phyloP scores from a whole-genome alignment of 2,113 vertebrate species.

The Aix galericulata region DNA sequence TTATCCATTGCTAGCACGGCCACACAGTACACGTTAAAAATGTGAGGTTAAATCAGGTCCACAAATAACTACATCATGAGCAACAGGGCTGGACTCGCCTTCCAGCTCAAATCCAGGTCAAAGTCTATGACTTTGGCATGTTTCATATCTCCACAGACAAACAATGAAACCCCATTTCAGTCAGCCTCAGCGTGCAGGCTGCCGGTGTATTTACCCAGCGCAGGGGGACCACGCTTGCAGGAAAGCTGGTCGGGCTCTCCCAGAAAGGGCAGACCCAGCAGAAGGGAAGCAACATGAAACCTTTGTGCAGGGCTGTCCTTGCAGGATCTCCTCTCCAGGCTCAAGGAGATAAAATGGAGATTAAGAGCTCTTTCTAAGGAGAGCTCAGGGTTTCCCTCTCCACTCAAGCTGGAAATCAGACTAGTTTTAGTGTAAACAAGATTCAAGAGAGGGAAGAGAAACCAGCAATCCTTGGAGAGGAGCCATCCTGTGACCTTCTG shows the following conservation, averaged over 20 bases:
- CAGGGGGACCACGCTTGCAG: not conserved
- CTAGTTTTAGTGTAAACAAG: slow-evolving; percentile 10
- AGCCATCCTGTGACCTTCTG: slow-evolving; percentile 38
- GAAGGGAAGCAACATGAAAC: slow-evolving; percentile 21
- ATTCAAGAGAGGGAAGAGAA: not conserved
- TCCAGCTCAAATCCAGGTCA: not conserved
- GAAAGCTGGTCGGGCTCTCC: not conserved
- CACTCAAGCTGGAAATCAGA: not conserved
- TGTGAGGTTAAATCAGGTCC: not conserved
- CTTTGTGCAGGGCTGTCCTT: not conserved
- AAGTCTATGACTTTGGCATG: not conserved
- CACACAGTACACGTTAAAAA: not conserved
- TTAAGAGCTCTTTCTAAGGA: not conserved
- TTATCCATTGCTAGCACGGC: not conserved
- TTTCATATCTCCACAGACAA: not conserved
- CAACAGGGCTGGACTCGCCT: not conserved
- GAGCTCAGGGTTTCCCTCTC: not conserved
- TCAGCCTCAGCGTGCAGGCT: accelerated
- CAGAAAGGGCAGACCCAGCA: not conserved
- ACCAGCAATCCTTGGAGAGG: slow-evolving; percentile 5
- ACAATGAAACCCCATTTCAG: not conserved
- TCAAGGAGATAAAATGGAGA: not conserved
- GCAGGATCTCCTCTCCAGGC: not conserved
- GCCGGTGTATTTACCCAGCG: not conserved
- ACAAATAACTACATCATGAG: not conserved